These are phyloP conservation scores for Polyodon spathula DNA, from an alignment of 2,113 vertebrate genomes.

Conservation along the genomic window DNA sequence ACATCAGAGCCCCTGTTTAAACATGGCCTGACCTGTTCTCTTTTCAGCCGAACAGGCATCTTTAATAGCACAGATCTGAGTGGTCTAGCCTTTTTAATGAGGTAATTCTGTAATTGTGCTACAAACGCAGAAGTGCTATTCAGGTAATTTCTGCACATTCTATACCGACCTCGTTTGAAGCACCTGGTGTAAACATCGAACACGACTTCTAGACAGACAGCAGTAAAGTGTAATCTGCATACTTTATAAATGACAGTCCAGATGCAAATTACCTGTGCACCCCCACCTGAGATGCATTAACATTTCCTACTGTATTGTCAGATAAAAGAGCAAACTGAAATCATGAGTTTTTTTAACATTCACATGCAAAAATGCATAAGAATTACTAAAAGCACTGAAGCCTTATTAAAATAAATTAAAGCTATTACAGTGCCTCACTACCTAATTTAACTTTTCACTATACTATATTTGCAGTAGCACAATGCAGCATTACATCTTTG, in stretches of 20 bases:
- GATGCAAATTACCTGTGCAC: constrained; percentile 13
- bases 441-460: too few relatives aligned
- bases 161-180: constrained; percentile 13
- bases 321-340: neutral
- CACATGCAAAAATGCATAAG: too few relatives aligned
- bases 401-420: too few relatives aligned
- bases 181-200: neutral
- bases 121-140: neutral
- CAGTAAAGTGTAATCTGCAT: constrained; percentile 11
- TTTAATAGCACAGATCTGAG: neutral
- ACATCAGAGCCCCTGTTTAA: constrained; percentile 21
- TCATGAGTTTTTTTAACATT: too few relatives aligned
- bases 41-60: neutral
- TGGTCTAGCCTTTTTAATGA: neutral
- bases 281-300: constrained; percentile 12
- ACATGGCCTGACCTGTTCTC: constrained; percentile 9
- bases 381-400: too few relatives aligned
- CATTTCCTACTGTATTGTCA: constrained; percentile 5
- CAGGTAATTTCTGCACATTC: constrained; percentile 4
- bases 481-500: too few relatives aligned
- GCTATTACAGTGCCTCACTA: too few relatives aligned
- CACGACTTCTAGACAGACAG: constrained; percentile 5
- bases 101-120: constrained; percentile 18
- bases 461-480: too few relatives aligned
- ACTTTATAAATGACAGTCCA: too few relatives aligned